A percentile compares a stretch with the other conserved stretches of the same genome.
phyloP scores from a whole-genome alignment of 2,113 vertebrate species.

The Synchiropus splendidus region DNA sequence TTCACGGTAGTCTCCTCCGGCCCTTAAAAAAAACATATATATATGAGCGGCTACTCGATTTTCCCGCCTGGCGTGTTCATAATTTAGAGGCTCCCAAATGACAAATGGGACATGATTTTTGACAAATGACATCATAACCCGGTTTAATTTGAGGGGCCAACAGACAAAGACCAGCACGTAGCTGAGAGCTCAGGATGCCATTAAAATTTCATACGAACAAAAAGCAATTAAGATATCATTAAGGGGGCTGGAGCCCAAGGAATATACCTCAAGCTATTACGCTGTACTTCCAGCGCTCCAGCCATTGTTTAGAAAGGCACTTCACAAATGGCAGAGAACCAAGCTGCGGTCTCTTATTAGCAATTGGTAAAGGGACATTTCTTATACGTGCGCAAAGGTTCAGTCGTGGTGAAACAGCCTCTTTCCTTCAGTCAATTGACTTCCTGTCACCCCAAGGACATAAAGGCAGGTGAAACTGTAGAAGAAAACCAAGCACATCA shows the following conservation, averaged over 20 bases:
- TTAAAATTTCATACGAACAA: slow-evolving; percentile 59
- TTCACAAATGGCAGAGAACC: slow-evolving; percentile 15
- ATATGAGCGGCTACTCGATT: no score
- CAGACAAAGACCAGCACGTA: slow-evolving; percentile 30
- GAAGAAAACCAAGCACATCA: no score
- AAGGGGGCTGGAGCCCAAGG: slow-evolving; percentile 39
- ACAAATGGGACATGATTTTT: slow-evolving; percentile 52
- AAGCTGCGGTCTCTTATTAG: slow-evolving; percentile 17
- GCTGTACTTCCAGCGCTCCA: slow-evolving; percentile 18
- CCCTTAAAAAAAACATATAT: no score
- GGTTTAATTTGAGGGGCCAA: slow-evolving; percentile 36
- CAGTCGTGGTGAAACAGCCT: no score
- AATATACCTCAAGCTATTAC: slow-evolving; percentile 38
- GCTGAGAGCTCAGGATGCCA: slow-evolving; percentile 43
- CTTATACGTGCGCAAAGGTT: no score
- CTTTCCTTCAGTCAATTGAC: slow-evolving; percentile 8
- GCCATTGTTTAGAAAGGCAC: slow-evolving; percentile 17
- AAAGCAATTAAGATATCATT: slow-evolving; percentile 62
- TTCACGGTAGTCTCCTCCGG: no score
- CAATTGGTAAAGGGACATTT: slow-evolving; percentile 18
- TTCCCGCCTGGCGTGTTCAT: slow-evolving; percentile 23
- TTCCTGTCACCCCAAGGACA: slow-evolving; percentile 5
- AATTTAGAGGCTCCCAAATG: slow-evolving; percentile 47
- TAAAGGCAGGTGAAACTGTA: slow-evolving; percentile 17
- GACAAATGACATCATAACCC: slow-evolving; percentile 52